These are phyloP conservation scores for Chitala chitala DNA, from an alignment of 2,113 vertebrate genomes.

Conservation along the genomic window DNA sequence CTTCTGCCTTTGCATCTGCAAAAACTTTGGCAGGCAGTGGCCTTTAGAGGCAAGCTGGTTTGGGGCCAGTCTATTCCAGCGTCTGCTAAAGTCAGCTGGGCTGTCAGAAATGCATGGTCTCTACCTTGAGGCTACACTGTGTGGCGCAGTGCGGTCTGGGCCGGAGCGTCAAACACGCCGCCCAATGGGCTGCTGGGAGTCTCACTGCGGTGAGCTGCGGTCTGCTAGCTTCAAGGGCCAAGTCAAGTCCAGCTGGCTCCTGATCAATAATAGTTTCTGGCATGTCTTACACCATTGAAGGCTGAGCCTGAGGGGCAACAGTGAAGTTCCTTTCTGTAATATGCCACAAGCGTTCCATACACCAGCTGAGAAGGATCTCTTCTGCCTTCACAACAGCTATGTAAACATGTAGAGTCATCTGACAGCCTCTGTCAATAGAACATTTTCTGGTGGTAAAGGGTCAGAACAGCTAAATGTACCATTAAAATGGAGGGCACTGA, in stretches of 20 bases:
- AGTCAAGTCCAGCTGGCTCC: not conserved
- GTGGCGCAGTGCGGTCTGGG: not conserved
- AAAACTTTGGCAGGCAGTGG: too few species aligned
- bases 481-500: not conserved
- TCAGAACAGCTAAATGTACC: not conserved
- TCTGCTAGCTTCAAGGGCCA: not conserved
- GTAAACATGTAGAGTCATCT: constrained; percentile 29
- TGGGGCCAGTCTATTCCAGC: too few species aligned
- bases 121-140: too few species aligned
- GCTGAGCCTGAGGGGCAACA: too few species aligned
- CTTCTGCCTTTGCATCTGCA: too few species aligned
- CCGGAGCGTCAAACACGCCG: not conserved
- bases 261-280: not conserved
- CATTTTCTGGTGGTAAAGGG: too few species aligned
- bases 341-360: not conserved
- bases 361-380: constrained; percentile 29
- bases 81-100: too few species aligned
- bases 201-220: not conserved
- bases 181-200: not conserved
- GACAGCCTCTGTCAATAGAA: too few species aligned
- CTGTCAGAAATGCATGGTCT: not conserved
- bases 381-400: constrained; percentile 31
- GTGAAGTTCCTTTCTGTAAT: too few species aligned
- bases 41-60: too few species aligned
- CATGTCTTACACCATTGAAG: not conserved